Conservation (phyloP, 2,113 vertebrate species). For the Platichthys flesus region DNA sequence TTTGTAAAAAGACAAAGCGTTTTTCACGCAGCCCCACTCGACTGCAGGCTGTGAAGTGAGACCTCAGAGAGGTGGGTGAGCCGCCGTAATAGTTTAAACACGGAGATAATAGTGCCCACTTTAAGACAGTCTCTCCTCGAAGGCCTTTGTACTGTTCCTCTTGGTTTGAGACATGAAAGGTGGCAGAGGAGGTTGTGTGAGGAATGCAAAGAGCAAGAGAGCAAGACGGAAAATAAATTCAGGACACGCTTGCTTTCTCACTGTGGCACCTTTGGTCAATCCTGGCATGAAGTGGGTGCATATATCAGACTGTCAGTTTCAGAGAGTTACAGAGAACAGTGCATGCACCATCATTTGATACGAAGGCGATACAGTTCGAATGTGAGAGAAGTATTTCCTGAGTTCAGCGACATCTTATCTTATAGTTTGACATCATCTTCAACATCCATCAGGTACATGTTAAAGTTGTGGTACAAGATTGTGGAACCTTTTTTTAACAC, state of each 20-base stretch:
- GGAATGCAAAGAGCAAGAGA: neutral
- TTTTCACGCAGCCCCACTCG: too few relatives aligned
- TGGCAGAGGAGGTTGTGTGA: neutral
- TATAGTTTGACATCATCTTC: too few relatives aligned
- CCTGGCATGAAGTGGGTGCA: neutral
- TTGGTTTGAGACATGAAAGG: neutral
- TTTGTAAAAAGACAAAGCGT: neutral
- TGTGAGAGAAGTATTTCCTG: neutral
- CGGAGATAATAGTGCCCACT: neutral
- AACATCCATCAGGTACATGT: too few relatives aligned
- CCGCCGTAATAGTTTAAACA: neutral
- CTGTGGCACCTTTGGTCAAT: neutral
- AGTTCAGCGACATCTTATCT: too few relatives aligned
- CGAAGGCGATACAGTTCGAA: neutral
- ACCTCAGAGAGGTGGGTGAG: neutral
- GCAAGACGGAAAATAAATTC: neutral
- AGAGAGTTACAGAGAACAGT: neutral
- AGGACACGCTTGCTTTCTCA: neutral
- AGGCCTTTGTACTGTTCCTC: neutral
- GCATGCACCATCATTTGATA: neutral
- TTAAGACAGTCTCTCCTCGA: neutral
- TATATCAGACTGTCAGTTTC: neutral
- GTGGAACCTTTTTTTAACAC: too few relatives aligned
- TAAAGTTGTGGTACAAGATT: too few relatives aligned
- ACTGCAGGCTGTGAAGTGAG: too few relatives aligned